These are phyloP conservation scores for Diadegma fenestrale DNA, from an alignment of 2,888 invertebrate genomes.

Conservation along the genomic window DNA sequence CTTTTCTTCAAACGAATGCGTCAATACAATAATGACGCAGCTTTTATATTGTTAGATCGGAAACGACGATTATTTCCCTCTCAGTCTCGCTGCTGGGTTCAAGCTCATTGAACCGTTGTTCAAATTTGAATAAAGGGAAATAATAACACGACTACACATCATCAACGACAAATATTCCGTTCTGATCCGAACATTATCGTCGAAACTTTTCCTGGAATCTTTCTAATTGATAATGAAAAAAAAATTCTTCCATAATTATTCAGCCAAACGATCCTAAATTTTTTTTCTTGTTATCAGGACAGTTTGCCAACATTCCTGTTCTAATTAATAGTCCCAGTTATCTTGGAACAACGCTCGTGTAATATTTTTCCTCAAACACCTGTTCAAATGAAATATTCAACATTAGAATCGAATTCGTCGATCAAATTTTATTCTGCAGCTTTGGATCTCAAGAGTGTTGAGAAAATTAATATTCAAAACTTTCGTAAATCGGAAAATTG, in stretches of 20 bases:
- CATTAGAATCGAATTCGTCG: not conserved
- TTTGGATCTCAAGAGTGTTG: not conserved
- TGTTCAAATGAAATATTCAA: conserved; percentile 26
- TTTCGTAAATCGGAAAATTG: not conserved
- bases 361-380: not conserved
- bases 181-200: not conserved
- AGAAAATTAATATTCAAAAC: not conserved
- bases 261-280: not conserved
- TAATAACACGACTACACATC: not conserved
- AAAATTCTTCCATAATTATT: no score
- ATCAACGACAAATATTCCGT: not conserved
- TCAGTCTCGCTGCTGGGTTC: not conserved
- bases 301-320: not conserved
- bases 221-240: not conserved
- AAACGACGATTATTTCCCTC: not conserved
- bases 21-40: conserved; percentile 39
- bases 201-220: not conserved
- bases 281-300: not conserved
- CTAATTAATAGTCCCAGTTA: not conserved
- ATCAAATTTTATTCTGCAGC: conserved; percentile 1
- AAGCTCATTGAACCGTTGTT: conserved; percentile 49
- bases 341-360: not conserved
- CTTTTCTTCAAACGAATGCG: conserved; percentile 51
- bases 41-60: conserved; percentile 26
- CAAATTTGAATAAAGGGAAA: not conserved